Base-by-base conservation (phyloP, 2,113 vertebrate species). In the Bucco capensis region DNA sequence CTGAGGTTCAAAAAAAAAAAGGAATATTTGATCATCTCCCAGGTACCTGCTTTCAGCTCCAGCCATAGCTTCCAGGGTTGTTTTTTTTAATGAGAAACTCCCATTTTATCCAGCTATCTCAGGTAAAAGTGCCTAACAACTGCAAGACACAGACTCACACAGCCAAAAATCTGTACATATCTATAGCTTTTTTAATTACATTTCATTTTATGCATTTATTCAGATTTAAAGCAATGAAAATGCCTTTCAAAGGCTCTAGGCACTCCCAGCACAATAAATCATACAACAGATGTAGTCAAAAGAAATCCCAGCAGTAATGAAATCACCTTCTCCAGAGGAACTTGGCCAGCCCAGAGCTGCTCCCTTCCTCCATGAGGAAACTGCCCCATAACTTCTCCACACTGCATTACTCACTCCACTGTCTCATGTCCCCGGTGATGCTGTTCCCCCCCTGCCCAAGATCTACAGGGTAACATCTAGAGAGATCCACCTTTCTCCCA, bases 391-490 rank as follows among this genome's bases (percentile, higher is more conserved):
- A 92, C 49, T 71, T 90, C 65, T 38, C 83, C 12, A 1, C 8
- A 47, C 46, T 18, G 2, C 22, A 8, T 72, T 60, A 44, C 46
- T 37, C 47, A 8, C n/a, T 46, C 12, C 37, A 7, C 46, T 79
- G 89, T 40, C 69, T 71, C 86, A 25, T 21, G 47, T 8, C 54
- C 37, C 42, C 37, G 40, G 47, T 3, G 5, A 47, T 23, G 61
- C 14, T 17, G 8, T 11, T 78, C 46, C 27, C 57, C 21, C 28
- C 17, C 57, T 27, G 73, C n/a, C n/a, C n/a, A n/a, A 57, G n/a
- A 74, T 12, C 17, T 37, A 9, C 0, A 0, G 6, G 16, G 9
- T 10, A 17, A 44, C 24, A 44, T 9, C 44, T 14, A 28, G 49
- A 72, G 31, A 37, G 5, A 37, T 3, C 4, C 33, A 30, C 31